Evolutionary conservation across 2,888 invertebrate species (phyloP), one percentile per base, ranked within the genome.

Genomic region (Cynaeus angustus): DNA sequence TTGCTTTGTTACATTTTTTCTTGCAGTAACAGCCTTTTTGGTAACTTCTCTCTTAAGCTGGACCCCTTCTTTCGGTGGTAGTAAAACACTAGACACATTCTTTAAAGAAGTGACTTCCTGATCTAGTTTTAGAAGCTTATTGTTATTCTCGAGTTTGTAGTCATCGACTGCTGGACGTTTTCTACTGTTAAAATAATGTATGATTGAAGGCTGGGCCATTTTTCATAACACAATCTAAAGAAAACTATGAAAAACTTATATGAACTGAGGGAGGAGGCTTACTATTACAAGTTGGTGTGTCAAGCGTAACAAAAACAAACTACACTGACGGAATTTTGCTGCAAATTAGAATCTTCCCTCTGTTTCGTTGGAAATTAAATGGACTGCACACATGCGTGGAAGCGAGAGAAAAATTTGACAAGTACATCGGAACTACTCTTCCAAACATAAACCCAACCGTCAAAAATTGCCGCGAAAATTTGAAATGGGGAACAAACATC

Each of bases 161-260:
- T 94, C 93, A 56, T 93, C 93, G 6, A 86, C 83, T n/a, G 91
- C 92, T 68, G 90, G 88, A 78, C 94, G 89, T 86, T 94, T 94
- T 80, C 94, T 89, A 78, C 90, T 91, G 82, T 89, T 91, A 83
- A 93, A 94, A 87, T 89, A 94, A 73, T 90, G 89, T 71, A 91
- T 91, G 68, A 94, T 89, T 56, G 92, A 91, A 77, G 92, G 91
- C 85, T 94, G 94, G 73, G 93, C 90, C 94, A 94, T 94, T 80
- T 78, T 43, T 33, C 33, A 33, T 21, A n/a, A 9, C 33, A 7
- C n/a, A n/a, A 12, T 41, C 41, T 12, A 12, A 41, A 41, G 10
- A 41, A 41, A 5, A 41, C 21, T 6, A 33, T 33, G 7, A 33
- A 33, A 33, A 2, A 33, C 33, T 21, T 21, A 21, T 21, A 21